phyloP scores from a whole-genome alignment of 2,113 vertebrate species.

The Phalacrocorax carbo region DNA sequence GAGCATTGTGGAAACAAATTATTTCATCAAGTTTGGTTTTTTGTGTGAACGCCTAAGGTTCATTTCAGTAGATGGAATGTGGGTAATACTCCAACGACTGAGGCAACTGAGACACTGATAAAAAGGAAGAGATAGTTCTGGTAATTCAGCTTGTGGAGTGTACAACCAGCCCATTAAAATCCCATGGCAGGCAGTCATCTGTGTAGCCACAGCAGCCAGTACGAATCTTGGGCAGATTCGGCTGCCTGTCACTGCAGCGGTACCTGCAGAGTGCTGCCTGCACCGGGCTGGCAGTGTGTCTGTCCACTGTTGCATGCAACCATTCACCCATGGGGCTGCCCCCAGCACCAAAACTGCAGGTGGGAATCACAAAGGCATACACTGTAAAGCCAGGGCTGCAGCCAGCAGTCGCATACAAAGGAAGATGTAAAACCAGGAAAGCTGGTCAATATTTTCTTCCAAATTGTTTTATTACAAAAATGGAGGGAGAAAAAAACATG shows the following conservation, averaged over 20 bases:
- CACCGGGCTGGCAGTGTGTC: rapidly evolving
- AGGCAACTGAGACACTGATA: not conserved
- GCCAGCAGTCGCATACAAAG: not conserved
- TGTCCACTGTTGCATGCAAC: not conserved
- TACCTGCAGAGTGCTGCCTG: not conserved
- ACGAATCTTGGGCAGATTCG: not conserved
- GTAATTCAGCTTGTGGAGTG: not conserved
- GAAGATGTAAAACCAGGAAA: not conserved
- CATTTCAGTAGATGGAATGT: not conserved
- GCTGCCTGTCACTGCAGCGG: not conserved
- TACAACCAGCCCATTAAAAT: not conserved
- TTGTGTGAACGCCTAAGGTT: not conserved
- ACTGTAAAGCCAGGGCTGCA: not conserved
- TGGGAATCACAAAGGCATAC: not conserved
- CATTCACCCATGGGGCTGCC: rapidly evolving
- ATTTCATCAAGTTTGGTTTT: not conserved
- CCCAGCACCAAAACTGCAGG: rapidly evolving
- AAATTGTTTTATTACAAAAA: not conserved
- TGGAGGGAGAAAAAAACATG: rapidly evolving
- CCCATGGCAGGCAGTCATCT: not conserved
- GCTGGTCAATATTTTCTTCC: not conserved
- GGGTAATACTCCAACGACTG: not conserved
- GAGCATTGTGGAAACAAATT: not conserved
- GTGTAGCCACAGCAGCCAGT: not conserved
- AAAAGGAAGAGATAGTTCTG: not conserved